These are phyloP conservation scores for Phengaris alcon DNA, from an alignment of 2,888 invertebrate genomes.

Conservation along the genomic window DNA sequence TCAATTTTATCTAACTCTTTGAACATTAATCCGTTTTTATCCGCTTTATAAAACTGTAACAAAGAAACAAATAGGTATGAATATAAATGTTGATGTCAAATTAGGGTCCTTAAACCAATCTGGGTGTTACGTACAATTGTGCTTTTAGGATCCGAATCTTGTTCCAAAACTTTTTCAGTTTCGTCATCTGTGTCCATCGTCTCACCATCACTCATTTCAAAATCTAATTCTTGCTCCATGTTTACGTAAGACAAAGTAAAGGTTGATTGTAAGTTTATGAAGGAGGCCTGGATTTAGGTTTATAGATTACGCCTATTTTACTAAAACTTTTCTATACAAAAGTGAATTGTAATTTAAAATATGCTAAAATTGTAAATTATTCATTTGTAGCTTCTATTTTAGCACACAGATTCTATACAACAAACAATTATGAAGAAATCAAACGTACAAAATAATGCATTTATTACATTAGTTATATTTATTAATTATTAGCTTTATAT, in stretches of 20 bases:
- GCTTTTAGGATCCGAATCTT: conserved; percentile 43
- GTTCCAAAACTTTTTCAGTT: conserved; percentile 40
- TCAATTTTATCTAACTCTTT: conserved; percentile 65
- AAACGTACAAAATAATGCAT: background rate
- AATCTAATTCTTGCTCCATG: conserved; percentile 62
- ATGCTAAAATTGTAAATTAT: background rate
- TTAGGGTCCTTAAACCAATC: background rate
- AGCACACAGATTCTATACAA: background rate
- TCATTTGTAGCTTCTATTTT: background rate
- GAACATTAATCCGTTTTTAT: conserved; percentile 57
- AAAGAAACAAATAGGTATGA: conserved; percentile 22
- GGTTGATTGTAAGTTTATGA: background rate
- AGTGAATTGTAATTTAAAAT: background rate
- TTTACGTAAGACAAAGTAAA: conserved; percentile 21
- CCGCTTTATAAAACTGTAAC: conserved; percentile 59
- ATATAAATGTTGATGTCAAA: background rate
- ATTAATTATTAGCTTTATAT: no score
- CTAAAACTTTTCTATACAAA: background rate
- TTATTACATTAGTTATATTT: no score
- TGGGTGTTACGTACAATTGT: conserved; percentile 41
- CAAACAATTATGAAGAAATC: background rate
- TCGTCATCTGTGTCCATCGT: conserved; percentile 58
- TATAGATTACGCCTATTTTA: background rate
- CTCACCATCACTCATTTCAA: conserved; percentile 72
- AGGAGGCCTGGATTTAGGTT: background rate